Base-by-base conservation (phyloP, 2,113 vertebrate species). In the Anguilla japonica region DNA sequence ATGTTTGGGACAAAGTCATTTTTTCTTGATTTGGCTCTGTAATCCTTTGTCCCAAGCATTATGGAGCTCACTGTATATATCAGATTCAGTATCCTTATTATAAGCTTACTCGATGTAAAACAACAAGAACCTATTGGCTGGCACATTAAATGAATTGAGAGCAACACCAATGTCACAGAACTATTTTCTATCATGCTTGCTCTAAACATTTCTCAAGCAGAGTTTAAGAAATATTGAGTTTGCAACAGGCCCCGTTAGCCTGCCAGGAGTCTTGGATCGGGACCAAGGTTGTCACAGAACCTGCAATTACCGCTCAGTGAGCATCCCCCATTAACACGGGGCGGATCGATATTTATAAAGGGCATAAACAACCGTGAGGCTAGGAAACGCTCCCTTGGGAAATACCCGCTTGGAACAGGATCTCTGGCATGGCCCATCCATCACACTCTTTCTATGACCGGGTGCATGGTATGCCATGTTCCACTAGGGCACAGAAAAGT, bases 291-390 rank as follows among this genome's bases (percentile, higher is more conserved):
- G 84, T 86, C 92, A 87, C 87, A 92, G 86, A 89, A 94, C 88
- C 84, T 91, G 92, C 94, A 89, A 94, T 95, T 93, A 94, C 75
- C 56, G 85, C 85, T 90, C 88, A 88, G 85, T 41, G 93, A 92
- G 94, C 89, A 88, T 90, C 90, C 88, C 93, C 88, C 80, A 92
- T 94, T 94, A 94, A 89, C 90, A 89, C 85, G 83, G 87, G 89
- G 90, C 89, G 90, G 90, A 95, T 95, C 94, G 93, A 95, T 96
- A 90, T 96, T 96, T 95, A 95, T 89, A 88, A 86, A 84, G 88
- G 57, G 57, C 91, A 92, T 96, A 91, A 91, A 95, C 92, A 89
- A 90, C 79, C 87, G 82, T 87, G 11, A 86, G 91, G 91, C 71
- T 81, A 89, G 87, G 83, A 87, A 89, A 40, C 75, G 83, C 87